Evolutionary conservation across 2,797 vertebrate species (phyloP).

Genomic region (Cirrhinus mrigala): DNA sequence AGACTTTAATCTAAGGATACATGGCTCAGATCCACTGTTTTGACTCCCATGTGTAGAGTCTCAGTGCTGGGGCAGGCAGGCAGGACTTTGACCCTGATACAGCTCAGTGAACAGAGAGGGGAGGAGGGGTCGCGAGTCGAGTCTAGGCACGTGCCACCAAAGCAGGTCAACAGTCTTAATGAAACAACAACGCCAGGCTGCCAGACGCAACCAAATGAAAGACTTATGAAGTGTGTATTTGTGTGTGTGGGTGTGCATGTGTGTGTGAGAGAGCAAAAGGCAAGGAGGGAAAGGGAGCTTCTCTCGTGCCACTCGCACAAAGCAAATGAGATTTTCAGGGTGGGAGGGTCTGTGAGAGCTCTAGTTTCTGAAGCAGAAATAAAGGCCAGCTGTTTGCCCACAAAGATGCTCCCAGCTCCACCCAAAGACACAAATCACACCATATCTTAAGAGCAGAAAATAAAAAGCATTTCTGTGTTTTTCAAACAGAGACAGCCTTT

Average conservation of each 20-base stretch:
- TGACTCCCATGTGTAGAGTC: constrained; percentile 18
- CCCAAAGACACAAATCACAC: neutral
- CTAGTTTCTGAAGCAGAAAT: constrained; percentile 23
- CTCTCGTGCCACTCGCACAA: neutral
- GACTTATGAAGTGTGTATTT: constrained; percentile 20
- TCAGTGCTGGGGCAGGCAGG: neutral
- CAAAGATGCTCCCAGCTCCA: neutral
- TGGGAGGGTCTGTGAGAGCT: neutral
- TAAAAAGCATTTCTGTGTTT: constrained; percentile 1
- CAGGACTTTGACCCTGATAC: constrained; percentile 25
- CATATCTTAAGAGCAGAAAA: neutral
- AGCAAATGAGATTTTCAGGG: constrained; percentile 11
- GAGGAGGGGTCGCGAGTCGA: neutral
- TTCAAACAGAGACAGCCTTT: neutral
- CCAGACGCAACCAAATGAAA: constrained; percentile 62
- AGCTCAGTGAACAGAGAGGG: constrained; percentile 17
- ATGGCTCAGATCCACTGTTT: constrained; percentile 31
- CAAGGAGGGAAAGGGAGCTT: neutral
- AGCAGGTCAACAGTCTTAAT: constrained; percentile 73
- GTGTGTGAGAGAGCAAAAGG: neutral
- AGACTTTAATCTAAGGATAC: constrained; percentile 34
- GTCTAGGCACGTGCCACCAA: constrained; percentile 61
- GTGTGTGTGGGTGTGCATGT: neutral
- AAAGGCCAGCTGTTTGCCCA: constrained; percentile 14
- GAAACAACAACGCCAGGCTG: constrained; percentile 48